Conservation (phyloP, 2,113 vertebrate species). For the Eulacestoma nigropectus region DNA sequence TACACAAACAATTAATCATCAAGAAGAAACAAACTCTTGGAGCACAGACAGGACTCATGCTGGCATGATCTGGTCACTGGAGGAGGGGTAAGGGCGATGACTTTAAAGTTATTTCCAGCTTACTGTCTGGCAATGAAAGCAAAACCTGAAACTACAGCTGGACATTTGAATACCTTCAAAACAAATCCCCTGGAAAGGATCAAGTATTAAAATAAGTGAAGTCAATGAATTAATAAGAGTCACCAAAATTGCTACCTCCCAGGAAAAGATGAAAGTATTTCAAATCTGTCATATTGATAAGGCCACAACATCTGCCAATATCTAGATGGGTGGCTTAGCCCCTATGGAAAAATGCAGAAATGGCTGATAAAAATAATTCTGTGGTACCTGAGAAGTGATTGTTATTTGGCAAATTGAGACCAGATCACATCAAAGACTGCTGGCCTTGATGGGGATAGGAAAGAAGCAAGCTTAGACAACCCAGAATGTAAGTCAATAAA, state of each 20-base stretch:
- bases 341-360: not conserved
- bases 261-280: not conserved
- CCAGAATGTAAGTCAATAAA: not conserved
- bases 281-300: not conserved
- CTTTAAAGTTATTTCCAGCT: conserved; percentile 4
- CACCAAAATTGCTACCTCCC: not conserved
- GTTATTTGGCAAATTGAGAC: not conserved
- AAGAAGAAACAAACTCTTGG: not conserved
- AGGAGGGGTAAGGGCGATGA: not conserved
- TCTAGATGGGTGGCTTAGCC: not conserved
- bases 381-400: not conserved
- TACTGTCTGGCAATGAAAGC: not conserved
- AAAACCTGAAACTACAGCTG: not conserved
- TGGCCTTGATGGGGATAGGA: not conserved
- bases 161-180: not conserved
- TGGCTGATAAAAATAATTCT: not conserved
- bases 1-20: not conserved
- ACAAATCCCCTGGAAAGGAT: not conserved
- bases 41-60: not conserved
- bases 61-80: not conserved
- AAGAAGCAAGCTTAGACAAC: not conserved
- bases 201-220: not conserved
- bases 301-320: not conserved
- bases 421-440: not conserved
- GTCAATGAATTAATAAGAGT: not conserved